Percentiles rank a stretch among this genome's conserved stretches.
phyloP scores from a whole-genome alignment of 2,888 invertebrate genomes.

The Heteropelma amictum region DNA sequence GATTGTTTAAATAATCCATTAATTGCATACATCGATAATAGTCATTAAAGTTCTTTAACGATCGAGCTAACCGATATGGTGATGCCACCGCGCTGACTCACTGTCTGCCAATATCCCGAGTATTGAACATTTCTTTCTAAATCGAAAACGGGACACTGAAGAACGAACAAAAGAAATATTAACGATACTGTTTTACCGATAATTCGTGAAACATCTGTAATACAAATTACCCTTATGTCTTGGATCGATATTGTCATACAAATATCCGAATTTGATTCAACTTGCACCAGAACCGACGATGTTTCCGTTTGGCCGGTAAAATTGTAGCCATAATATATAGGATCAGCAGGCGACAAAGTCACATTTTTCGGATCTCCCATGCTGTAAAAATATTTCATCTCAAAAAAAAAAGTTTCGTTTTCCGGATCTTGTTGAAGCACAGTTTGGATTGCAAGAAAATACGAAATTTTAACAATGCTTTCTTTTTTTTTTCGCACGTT shows the following conservation, averaged over 20 bases:
- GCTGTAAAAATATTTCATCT: slow-evolving; percentile 54
- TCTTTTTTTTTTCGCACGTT: background rate
- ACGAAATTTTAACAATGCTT: background rate
- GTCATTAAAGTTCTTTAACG: background rate
- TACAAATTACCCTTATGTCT: slow-evolving; percentile 82
- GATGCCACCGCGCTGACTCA: slow-evolving; percentile 87
- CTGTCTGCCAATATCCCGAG: slow-evolving; percentile 87
- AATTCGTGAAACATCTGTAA: background rate
- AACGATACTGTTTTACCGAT: background rate
- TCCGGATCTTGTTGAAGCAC: no score
- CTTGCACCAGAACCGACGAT: slow-evolving; percentile 81
- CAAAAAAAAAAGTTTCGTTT: no score
- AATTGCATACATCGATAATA: no score
- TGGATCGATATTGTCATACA: slow-evolving; percentile 91
- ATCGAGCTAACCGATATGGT: slow-evolving; percentile 83
- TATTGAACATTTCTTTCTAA: slow-evolving; percentile 87
- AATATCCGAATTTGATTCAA: slow-evolving; percentile 83
- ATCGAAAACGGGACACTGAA: slow-evolving; percentile 91
- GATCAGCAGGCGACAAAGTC: slow-evolving; percentile 80
- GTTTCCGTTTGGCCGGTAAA: slow-evolving; percentile 78
- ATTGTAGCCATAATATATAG: slow-evolving; percentile 82
- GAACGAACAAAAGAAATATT: slow-evolving; percentile 61
- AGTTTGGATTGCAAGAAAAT: no score
- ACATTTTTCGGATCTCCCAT: slow-evolving; percentile 59
- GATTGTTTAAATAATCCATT: background rate